phyloP scores from a whole-genome alignment of 1,140 invertebrate genomes.

The Ostrea edulis region DNA sequence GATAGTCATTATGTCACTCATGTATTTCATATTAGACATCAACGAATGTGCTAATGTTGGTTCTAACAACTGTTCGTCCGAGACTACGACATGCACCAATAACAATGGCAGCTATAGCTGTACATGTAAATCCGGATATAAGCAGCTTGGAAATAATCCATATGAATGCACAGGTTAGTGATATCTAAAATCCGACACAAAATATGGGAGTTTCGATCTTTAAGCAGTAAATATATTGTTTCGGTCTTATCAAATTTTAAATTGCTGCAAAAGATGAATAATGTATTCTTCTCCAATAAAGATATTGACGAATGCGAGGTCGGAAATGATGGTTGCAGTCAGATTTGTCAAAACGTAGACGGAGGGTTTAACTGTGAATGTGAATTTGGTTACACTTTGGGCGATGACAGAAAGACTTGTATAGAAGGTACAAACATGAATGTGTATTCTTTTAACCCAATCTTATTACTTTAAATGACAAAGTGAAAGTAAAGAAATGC shows the following conservation, averaged over 20 bases:
- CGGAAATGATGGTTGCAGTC: conserved; percentile 39
- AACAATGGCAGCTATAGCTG: conserved; percentile 44
- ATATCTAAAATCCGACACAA: not conserved
- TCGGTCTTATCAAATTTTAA: no score
- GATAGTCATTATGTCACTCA: no score
- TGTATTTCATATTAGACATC: conserved; percentile 48
- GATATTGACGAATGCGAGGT: conserved; percentile 53
- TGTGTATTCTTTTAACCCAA: not conserved
- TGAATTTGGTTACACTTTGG: conserved; percentile 49
- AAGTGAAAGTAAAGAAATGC: no score
- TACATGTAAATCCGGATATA: conserved; percentile 42
- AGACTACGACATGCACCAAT: conserved; percentile 41
- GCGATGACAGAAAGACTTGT: conserved; percentile 54
- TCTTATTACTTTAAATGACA: no score
- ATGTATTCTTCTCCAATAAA: conserved; percentile 5
- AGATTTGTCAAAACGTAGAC: conserved; percentile 44
- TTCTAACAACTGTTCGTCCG: conserved; percentile 23
- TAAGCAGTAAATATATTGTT: no score
- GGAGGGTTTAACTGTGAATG: conserved; percentile 55
- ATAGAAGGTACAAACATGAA: not conserved
- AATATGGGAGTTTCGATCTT: not conserved
- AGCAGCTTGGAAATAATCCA: not conserved
- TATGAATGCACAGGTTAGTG: conserved; percentile 14
- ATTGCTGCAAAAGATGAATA: not conserved
- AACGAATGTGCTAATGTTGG: conserved; percentile 51